phyloP scores from a whole-genome alignment of 2,888 invertebrate genomes.

The Lathronympha strigana region DNA sequence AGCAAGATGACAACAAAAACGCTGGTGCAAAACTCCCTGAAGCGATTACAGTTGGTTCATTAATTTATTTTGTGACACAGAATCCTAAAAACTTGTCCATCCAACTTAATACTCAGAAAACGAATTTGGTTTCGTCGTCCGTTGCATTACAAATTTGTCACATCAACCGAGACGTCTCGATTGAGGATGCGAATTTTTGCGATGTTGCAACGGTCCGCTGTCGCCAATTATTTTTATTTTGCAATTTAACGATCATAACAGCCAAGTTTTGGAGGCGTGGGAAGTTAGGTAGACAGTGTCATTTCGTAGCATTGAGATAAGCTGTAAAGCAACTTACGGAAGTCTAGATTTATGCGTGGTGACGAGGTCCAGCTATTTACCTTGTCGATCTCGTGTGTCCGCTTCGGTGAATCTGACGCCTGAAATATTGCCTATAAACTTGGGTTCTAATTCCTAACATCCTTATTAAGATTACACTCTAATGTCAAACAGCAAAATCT shows the following conservation, averaged over 20 bases:
- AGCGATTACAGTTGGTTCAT: no score
- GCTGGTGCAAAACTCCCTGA: no score
- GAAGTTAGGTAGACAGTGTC: background rate
- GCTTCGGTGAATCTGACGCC: no score
- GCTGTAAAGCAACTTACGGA: background rate
- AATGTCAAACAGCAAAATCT: constrained; percentile 1
- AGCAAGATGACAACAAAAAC: no score
- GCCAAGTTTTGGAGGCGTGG: background rate
- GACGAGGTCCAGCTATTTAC: background rate
- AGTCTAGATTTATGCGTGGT: background rate
- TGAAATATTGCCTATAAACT: no score
- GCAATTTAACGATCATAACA: background rate
- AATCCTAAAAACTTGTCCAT: constrained; percentile 5
- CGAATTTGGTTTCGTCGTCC: constrained; percentile 7
- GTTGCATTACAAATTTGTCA: constrained; percentile 39
- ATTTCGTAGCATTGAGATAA: background rate
- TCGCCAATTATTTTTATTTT: constrained; percentile 19
- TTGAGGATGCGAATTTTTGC: constrained; percentile 25
- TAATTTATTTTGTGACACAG: background rate
- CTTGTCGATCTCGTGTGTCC: background rate
- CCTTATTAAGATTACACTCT: background rate
- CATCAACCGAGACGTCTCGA: constrained; percentile 28
- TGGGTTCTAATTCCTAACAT: background rate
- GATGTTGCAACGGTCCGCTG: constrained; percentile 5
- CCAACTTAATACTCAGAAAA: background rate